Evolutionary conservation across 2,888 invertebrate species (phyloP).

Genomic region (Aphidius colemani): DNA sequence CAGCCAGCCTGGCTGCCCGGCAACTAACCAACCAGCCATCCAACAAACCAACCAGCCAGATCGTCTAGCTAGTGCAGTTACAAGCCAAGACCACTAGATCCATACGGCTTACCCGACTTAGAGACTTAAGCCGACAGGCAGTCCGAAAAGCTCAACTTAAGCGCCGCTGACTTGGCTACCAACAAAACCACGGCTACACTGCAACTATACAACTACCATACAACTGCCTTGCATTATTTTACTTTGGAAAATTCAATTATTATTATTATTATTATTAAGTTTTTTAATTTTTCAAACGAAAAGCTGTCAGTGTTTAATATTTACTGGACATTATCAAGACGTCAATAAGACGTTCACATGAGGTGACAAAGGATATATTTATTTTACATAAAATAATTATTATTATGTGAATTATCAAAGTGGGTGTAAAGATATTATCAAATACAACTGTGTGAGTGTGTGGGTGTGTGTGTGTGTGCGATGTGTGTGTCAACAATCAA

Average conservation of each 20-base stretch:
- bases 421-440: too few species aligned
- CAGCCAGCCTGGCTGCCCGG: slow-evolving; percentile 47
- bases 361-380: too few species aligned
- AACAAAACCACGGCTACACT: slow-evolving; percentile 35
- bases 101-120: slow-evolving; percentile 57
- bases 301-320: too few species aligned
- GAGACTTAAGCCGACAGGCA: slow-evolving; percentile 58
- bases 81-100: slow-evolving; percentile 54
- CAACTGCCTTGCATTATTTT: slow-evolving; percentile 14
- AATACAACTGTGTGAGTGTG: too few species aligned
- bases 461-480: too few species aligned
- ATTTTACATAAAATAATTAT: too few species aligned
- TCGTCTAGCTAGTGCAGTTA: slow-evolving; percentile 24
- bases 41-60: slow-evolving; percentile 23
- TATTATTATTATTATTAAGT: too few species aligned
- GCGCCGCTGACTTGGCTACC: slow-evolving; percentile 50
- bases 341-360: too few species aligned
- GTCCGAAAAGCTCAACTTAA: slow-evolving; percentile 58
- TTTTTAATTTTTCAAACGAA: too few species aligned
- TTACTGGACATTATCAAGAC: too few species aligned
- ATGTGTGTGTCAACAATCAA: too few species aligned
- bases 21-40: slow-evolving; percentile 39
- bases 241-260: slow-evolving; percentile 27
- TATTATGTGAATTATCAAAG: too few species aligned
- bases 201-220: slow-evolving; percentile 35